phyloP scores from a whole-genome alignment of 2,113 vertebrate species.

The Bufo gargarizans region DNA sequence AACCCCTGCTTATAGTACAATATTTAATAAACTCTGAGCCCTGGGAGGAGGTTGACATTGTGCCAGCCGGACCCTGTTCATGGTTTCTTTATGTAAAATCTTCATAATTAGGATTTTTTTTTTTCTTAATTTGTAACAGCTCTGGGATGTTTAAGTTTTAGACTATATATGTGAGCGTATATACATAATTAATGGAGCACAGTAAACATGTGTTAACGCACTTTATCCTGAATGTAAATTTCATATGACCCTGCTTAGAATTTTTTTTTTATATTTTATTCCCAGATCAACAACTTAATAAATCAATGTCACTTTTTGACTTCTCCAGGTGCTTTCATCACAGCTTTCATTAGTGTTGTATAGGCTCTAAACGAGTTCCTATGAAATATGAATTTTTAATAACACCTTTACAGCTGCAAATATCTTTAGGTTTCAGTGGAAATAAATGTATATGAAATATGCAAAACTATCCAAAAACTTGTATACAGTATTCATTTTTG shows the following conservation, averaged over 20 bases:
- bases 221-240: background rate
- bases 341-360: background rate
- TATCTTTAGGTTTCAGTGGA: no score
- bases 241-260: background rate
- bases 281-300: background rate
- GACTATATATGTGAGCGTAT: background rate
- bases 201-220: background rate
- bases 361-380: background rate
- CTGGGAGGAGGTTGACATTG: background rate
- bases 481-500: no score
- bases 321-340: background rate
- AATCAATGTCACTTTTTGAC: conserved; percentile 7
- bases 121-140: background rate
- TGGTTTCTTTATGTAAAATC: background rate
- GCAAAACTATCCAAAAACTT: no score
- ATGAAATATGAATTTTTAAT: background rate
- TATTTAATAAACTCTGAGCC: conserved; percentile 34
- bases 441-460: no score
- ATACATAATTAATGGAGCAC: background rate
- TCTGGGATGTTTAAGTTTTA: background rate
- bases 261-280: background rate
- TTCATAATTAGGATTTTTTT: conserved; percentile 4
- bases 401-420: background rate
- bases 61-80: background rate
- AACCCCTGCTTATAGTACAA: conserved; percentile 7